Conservation (phyloP, 2,113 vertebrate genomes). For the Balaenoptera acutorostrata region DNA sequence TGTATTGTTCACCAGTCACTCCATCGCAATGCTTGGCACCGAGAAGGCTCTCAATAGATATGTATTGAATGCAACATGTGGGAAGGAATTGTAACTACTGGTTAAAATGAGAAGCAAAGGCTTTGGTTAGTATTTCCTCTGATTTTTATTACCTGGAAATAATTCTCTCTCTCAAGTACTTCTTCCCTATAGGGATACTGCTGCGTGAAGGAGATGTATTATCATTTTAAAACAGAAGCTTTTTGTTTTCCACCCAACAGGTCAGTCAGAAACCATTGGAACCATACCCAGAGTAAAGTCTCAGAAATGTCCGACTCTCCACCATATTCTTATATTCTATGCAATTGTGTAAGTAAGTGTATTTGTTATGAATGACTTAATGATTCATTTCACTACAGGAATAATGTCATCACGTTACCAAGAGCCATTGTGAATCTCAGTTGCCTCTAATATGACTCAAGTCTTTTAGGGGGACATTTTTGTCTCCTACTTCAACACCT, state of each 20-base stretch:
- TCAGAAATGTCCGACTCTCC: conserved; percentile 82
- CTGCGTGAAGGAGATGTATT: neutral
- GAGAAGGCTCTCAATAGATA: neutral
- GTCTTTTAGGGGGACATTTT: neutral
- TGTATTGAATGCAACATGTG: neutral
- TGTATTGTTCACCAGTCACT: neutral
- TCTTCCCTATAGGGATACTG: neutral
- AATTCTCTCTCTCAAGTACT: neutral
- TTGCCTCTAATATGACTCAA: neutral
- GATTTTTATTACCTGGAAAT: neutral
- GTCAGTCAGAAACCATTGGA: conserved; percentile 67
- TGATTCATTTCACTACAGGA: neutral
- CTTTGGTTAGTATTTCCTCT: neutral
- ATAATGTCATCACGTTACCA: neutral
- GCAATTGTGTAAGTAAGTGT: conserved; percentile 88
- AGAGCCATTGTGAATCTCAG: neutral
- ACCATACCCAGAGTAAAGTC: conserved; percentile 76
- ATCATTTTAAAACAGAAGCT: neutral
- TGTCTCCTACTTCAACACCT: neutral
- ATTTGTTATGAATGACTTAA: neutral
- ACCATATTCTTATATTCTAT: conserved; percentile 88
- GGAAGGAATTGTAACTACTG: neutral
- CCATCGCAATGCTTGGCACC: neutral
- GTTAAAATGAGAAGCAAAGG: neutral
- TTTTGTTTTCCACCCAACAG: conserved; percentile 68